Conservation (phyloP, 53 echinoderm and acorn worm species). For the Hippasteria phrygiana region DNA sequence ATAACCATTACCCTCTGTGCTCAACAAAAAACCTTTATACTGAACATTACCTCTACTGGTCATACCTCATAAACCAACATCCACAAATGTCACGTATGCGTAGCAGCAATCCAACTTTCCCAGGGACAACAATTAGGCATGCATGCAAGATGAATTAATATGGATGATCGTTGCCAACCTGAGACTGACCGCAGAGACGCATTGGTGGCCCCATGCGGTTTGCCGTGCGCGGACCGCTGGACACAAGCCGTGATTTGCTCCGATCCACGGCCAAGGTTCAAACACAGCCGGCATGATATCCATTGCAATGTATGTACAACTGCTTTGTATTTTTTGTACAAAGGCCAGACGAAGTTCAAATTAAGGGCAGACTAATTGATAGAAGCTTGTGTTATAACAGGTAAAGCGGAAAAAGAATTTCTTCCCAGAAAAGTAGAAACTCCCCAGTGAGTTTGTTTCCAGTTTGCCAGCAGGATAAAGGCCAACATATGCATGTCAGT, state of each 20-base stretch:
- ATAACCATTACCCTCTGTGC: not conserved
- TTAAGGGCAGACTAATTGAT: not conserved
- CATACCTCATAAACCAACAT: too few species aligned
- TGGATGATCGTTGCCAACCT: not conserved
- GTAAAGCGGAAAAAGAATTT: not conserved
- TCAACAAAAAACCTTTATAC: not conserved
- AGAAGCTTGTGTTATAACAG: too few species aligned
- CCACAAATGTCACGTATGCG: not conserved
- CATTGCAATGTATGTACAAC: not conserved
- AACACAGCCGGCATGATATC: not conserved
- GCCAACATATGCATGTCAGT: too few species aligned
- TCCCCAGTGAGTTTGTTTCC: too few species aligned
- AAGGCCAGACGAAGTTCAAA: not conserved
- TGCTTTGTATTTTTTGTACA: not conserved
- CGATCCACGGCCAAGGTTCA: conserved; percentile 6
- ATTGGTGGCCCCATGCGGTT: not conserved
- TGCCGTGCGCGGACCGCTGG: not conserved
- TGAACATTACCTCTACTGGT: too few species aligned
- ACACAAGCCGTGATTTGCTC: not conserved
- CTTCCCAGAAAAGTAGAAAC: too few species aligned
- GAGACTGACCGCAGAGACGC: conserved; percentile 8
- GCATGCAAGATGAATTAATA: not conserved
- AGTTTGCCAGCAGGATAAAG: too few species aligned
- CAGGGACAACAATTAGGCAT: not conserved
- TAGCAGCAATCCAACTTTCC: not conserved